Evolutionary conservation across 2,888 invertebrate genomes (phyloP).

Genomic region (Stictocephala bisonia): DNA sequence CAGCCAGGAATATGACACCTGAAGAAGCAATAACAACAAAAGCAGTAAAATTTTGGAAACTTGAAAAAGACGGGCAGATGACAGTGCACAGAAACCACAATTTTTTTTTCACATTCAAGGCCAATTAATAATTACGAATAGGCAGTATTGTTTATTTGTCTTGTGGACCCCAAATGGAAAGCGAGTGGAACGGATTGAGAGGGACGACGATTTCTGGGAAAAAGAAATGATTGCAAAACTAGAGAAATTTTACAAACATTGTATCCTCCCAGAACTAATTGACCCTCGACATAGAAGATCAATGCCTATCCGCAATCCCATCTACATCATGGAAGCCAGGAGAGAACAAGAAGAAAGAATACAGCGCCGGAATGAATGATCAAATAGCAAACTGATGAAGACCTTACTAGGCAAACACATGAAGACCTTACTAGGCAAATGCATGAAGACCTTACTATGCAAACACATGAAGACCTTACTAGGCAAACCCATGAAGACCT

Average conservation of each 20-base stretch:
- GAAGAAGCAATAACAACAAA: conserved; percentile 19
- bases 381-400: too few relatives aligned
- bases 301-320: conserved; percentile 41
- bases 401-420: too few relatives aligned
- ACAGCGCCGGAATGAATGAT: too few relatives aligned
- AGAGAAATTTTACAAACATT: conserved; percentile 30
- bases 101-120: conserved; percentile 39
- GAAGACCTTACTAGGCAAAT: too few relatives aligned
- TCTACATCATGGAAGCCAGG: too few relatives aligned
- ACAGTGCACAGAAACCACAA: conserved; percentile 14
- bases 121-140: conserved; percentile 28
- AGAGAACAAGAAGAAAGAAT: too few relatives aligned
- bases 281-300: conserved; percentile 29
- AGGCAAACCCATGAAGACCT: too few relatives aligned
- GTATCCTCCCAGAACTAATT: conserved; percentile 36
- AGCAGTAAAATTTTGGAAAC: conserved; percentile 11
- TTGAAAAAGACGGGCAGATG: conserved; percentile 7
- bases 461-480: too few relatives aligned
- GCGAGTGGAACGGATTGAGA: not conserved
- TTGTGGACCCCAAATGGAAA: conserved; percentile 33
- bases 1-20: conserved; percentile 23
- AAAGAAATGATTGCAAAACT: conserved; percentile 22
- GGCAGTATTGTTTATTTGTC: conserved; percentile 26
- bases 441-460: too few relatives aligned
- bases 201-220: conserved; percentile 29